Percentiles rank a stretch among this genome's conserved stretches.
Conservation (phyloP, 92 coral and sea anemone species). For the Phymanthus crucifer region DNA sequence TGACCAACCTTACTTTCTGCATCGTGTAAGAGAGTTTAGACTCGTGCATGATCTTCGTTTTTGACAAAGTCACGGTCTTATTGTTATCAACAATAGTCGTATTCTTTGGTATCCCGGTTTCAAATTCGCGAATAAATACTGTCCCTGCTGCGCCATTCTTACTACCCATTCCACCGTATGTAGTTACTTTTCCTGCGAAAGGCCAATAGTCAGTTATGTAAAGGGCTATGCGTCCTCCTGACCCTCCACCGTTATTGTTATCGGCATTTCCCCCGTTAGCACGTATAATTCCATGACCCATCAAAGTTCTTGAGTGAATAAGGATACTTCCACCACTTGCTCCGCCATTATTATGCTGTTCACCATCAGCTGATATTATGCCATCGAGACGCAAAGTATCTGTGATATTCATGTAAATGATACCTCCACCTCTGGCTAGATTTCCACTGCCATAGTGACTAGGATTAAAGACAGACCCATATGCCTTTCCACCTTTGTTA, state of each 20-base stretch:
- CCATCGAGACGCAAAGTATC: constrained; percentile 62
- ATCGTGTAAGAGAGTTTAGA: constrained; percentile 68
- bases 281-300: constrained; percentile 74
- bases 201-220: constrained; percentile 63
- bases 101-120: constrained; percentile 74
- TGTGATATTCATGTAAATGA: constrained; percentile 55
- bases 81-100: constrained; percentile 87
- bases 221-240: constrained; percentile 93
- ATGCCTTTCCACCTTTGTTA: constrained; percentile 63
- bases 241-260: constrained; percentile 55
- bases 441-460: constrained; percentile 87
- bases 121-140: constrained; percentile 67
- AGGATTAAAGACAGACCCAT: constrained; percentile 93
- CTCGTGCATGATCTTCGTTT: constrained; percentile 92
- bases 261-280: constrained; percentile 76
- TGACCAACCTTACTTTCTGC: constrained; percentile 69
- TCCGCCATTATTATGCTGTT: constrained; percentile 68
- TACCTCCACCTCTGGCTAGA: constrained; percentile 83
- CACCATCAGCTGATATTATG: constrained; percentile 64
- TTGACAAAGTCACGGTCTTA: constrained; percentile 68
- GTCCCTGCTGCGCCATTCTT: constrained; percentile 94
- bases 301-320: constrained; percentile 56
- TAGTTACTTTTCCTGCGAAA: constrained; percentile 62
- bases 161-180: constrained; percentile 86
- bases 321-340: constrained; percentile 93